Base-by-base conservation (phyloP, 1,140 invertebrate species). In the Drosophila repleta region DNA sequence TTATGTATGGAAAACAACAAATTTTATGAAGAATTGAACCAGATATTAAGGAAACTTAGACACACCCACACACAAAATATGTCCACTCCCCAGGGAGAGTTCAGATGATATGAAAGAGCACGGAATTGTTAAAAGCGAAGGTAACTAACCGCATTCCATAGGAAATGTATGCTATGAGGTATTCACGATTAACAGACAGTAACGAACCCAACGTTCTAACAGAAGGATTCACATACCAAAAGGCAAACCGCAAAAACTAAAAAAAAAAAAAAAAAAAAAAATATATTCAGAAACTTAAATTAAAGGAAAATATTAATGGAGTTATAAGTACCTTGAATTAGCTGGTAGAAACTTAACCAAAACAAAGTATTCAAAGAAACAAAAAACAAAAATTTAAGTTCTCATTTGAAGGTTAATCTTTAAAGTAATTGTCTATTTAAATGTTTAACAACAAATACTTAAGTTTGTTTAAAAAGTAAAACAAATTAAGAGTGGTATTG, bases 261-360 rank as follows among this genome's bases (percentile, higher is more conserved):
- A 71, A 43, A 51, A 32, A 67, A 62, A 58, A 61, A 64, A 24
- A 29, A 29, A 58, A 62, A 20, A 67, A 45, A 61, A 61, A 53
- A 69, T n/a, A n/a, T n/a, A n/a, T n/a, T n/a, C n/a, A 76, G 63
- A 46, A 56, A 74, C n/a, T n/a, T n/a, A n/a, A 65, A 74, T 35
- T 58, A 29, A 60, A 29, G 8, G 67, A 76, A 75, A 37, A 58
- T 55, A 75, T 63, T 90, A 83, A 90, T 90, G 88, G 88, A 90
- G 88, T 90, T 90, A 90, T 90, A 90, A 90, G 88, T 90, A 90
- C 88, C 88, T 90, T 90, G 84, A 90, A 90, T 87, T 90, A 90
- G 88, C 83, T 83, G 66, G 70, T 90, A 90, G 88, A 76, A 71
- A 74, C 62, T 60, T 65, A 71, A 66, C 66, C 48, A 55, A 63